These are phyloP conservation scores for Cantharis lateralis DNA, from an alignment of 2,888 invertebrate species.

Conservation along the genomic window DNA sequence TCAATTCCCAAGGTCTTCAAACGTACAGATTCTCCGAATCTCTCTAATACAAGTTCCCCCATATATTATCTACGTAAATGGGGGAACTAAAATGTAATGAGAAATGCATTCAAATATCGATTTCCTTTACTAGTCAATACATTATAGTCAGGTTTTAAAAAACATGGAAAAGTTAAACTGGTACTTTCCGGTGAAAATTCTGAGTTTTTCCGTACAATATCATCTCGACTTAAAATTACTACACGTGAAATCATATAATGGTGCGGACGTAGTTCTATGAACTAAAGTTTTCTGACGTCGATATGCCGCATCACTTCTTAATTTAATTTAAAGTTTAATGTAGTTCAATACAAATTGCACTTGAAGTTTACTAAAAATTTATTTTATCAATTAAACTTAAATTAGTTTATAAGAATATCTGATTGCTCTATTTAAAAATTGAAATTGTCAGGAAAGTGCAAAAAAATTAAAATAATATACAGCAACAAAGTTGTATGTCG, in stretches of 20 bases:
- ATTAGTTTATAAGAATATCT: not conserved
- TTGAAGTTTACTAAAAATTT: not conserved
- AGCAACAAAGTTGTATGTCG: too few species aligned
- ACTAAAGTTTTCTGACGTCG: not conserved
- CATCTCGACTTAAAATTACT: not conserved
- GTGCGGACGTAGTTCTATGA: not conserved
- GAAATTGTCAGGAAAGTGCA: too few species aligned
- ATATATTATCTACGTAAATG: not conserved
- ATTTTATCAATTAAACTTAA: not conserved
- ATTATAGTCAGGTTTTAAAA: not conserved
- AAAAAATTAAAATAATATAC: too few species aligned
- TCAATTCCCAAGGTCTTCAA: not conserved
- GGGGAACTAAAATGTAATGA: not conserved
- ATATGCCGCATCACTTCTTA: not conserved
- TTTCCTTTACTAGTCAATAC: not conserved
- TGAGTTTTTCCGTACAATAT: not conserved
- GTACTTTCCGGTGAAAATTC: not conserved
- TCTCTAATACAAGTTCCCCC: not conserved
- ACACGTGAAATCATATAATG: not conserved
- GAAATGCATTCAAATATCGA: not conserved
- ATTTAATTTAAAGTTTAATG: not conserved
- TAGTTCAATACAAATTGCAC: not conserved
- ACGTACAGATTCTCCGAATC: not conserved
- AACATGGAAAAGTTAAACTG: not conserved
- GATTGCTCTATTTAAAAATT: too few species aligned